Percentiles rank a stretch among this genome's conserved stretches.
phyloP scores from a whole-genome alignment of 1,140 invertebrate species.

The Hylyphantes graminicola region DNA sequence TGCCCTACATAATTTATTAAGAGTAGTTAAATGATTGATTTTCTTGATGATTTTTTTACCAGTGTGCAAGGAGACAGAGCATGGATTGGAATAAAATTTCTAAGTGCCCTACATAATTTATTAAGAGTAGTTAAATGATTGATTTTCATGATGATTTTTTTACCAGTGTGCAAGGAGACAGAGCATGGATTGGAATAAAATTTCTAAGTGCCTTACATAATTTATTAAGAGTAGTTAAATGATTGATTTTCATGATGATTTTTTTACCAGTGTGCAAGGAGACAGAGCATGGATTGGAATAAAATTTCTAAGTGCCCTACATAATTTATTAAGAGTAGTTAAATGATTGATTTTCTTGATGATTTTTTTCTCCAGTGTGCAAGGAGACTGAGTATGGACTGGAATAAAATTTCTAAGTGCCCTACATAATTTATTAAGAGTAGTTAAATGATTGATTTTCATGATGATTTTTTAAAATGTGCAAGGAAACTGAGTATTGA shows the following conservation, averaged over 20 bases:
- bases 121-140: background rate
- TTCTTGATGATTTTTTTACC: conserved; percentile 4
- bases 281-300: conserved; percentile 42
- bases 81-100: conserved; percentile 48
- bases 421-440: background rate
- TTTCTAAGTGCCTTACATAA: conserved; percentile 42
- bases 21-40: background rate
- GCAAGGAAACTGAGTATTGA: conserved; percentile 32
- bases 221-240: background rate
- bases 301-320: conserved; percentile 48
- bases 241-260: background rate
- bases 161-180: conserved; percentile 39
- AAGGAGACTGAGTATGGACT: conserved; percentile 30
- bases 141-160: background rate
- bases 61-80: conserved; percentile 42
- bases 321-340: background rate
- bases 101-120: conserved; percentile 18
- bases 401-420: conserved; percentile 48
- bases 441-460: background rate
- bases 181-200: conserved; percentile 46
- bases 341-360: background rate
- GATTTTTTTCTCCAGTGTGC: conserved; percentile 43
- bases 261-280: conserved; percentile 43
- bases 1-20: conserved; percentile 3
- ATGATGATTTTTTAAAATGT: conserved; percentile 30